Evolutionary conservation across 2,113 vertebrate species (phyloP).

Genomic region (Coturnix japonica): DNA sequence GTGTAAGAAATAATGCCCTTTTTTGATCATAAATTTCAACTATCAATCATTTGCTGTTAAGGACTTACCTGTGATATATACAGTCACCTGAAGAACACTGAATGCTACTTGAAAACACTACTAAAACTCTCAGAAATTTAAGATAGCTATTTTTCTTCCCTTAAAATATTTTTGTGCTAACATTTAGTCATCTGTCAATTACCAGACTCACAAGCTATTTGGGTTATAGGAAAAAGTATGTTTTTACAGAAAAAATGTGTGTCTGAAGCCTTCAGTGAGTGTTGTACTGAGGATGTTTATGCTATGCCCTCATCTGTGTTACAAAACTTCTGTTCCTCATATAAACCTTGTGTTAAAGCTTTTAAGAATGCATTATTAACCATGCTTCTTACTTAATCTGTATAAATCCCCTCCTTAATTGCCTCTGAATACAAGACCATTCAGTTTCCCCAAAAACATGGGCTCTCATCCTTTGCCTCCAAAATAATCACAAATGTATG

Average conservation of each 20-base stretch:
- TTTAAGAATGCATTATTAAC: neutral
- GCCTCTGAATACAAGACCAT: neutral
- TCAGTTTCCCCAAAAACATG: neutral
- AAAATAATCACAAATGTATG: neutral
- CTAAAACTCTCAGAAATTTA: too few relatives aligned
- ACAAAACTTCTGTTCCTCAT: neutral
- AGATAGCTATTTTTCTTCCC: neutral
- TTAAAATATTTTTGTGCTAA: neutral
- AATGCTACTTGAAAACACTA: neutral
- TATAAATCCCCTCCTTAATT: neutral
- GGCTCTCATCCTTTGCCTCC: neutral
- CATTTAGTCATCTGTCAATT: neutral
- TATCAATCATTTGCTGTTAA: neutral
- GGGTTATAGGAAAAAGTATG: neutral
- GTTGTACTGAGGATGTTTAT: neutral
- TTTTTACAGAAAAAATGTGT: neutral
- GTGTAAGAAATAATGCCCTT: accelerated
- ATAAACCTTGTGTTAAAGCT: neutral
- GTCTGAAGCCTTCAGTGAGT: neutral
- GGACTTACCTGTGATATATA: neutral
- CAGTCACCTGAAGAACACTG: neutral
- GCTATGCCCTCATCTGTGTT: neutral
- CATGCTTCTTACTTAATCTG: neutral
- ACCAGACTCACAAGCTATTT: neutral
- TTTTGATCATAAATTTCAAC: neutral